Base-by-base conservation (phyloP, 35 echinoderm and acorn worm species). In the Nesometra sesokonis region DNA sequence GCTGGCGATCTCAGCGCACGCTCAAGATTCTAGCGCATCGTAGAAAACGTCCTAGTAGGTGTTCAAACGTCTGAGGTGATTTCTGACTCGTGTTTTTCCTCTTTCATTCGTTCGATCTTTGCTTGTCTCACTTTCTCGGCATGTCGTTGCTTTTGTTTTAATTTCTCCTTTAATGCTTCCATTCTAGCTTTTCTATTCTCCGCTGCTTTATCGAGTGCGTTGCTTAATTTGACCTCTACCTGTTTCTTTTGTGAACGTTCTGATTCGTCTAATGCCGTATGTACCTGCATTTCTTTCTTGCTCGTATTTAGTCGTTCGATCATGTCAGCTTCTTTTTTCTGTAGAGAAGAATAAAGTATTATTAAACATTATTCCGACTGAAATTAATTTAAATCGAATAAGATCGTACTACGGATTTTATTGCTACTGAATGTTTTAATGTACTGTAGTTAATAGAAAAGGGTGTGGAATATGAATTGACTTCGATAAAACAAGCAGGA, bases 131-230 rank as follows among this genome's bases (percentile, higher is more conserved):
- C 96, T 78, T 85, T 94, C 35, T 91, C 96, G 17, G 96, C 96
- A 57, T 99, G 96, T 76, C 46, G 36, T 82, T 99, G 94, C 82
- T 91, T 99, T 35, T 99, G 40, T 57, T 99, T 87, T 32, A 91
- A 30, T 85, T 90, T 94, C 80, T 92, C 88, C 77, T 86, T 89
- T 34, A 92, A 35, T 13, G 84, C 86, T 77, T 88, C 47, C 39
- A 94, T 84, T 35, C 90, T 87, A 1, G 93, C 92, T 84, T 99
- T 93, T 29, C 93, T 82, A 37, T 93, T 99, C 35, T 87, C 84
- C 4, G 89, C 90, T 0, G 87, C 92, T 36, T 86, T 83, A 37
- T 94, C 90, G 27, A 94, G 46, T 32, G 84, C 82, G 9, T 88
- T 88, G 19, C 35, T 82, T 77, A 88, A 52, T 46, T 94, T 93